These are phyloP conservation scores for Mylabris sibirica DNA, from an alignment of 2,888 invertebrate genomes.

Conservation along the genomic window DNA sequence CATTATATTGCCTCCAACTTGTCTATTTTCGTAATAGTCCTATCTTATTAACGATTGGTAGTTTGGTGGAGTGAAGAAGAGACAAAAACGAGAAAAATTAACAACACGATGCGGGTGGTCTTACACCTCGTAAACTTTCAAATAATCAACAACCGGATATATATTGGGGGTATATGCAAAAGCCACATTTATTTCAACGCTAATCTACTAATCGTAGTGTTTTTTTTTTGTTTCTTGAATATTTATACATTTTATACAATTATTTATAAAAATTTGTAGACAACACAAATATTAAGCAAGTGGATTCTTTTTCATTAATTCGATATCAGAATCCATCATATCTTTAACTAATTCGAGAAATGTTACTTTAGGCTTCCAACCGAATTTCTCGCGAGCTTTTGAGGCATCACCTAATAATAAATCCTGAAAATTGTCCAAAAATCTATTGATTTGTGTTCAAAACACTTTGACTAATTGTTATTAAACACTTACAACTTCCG, in stretches of 20 bases:
- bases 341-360: conserved; percentile 88
- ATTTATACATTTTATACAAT: conserved; percentile 3
- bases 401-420: conserved; percentile 90
- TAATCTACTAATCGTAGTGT: conserved; percentile 12
- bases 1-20: conserved; percentile 55
- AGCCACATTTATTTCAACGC: conserved; percentile 27
- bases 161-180: background rate
- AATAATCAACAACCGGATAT: conserved; percentile 42
- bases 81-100: background rate
- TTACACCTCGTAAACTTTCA: conserved; percentile 49
- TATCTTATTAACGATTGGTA: conserved; percentile 46
- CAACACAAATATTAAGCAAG: conserved; percentile 72
- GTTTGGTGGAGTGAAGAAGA: conserved; percentile 24
- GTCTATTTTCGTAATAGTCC: conserved; percentile 55
- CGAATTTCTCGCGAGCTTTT: conserved; percentile 86
- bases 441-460: background rate
- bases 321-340: conserved; percentile 92
- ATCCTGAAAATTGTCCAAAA: conserved; percentile 69
- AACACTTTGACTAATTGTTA: background rate
- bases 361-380: conserved; percentile 86
- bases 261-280: conserved; percentile 25
- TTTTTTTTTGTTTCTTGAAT: background rate
- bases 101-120: conserved; percentile 48
- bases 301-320: conserved; percentile 90
- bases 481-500: conserved; percentile 85